Evolutionary conservation across 1,140 invertebrate species (phyloP).

Genomic region (Adelges cooleyi): DNA sequence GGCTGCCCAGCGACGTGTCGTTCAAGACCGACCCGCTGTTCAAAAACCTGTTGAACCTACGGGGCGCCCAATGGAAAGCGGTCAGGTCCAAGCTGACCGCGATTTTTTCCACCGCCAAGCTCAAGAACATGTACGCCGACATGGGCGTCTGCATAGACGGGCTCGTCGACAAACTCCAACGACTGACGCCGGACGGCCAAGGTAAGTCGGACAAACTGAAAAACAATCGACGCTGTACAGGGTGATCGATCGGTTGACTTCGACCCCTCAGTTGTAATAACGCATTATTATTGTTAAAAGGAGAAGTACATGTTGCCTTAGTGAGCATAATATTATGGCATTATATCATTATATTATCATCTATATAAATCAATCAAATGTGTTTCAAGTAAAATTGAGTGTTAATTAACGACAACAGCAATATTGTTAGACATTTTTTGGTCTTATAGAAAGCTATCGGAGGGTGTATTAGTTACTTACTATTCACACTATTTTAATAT

Average conservation of each 20-base stretch:
- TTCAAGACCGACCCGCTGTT: constrained; percentile 40
- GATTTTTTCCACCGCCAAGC: constrained; percentile 47
- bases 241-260: too few relatives aligned
- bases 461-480: too few relatives aligned
- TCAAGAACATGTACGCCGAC: constrained; percentile 45
- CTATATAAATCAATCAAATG: background rate
- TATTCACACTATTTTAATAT: too few relatives aligned
- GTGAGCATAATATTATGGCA: background rate
- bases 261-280: background rate
- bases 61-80: constrained; percentile 44
- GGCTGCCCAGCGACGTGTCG: constrained; percentile 38
- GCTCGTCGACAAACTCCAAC: constrained; percentile 37
- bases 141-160: constrained; percentile 39
- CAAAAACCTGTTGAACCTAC: constrained; percentile 37
- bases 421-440: too few relatives aligned
- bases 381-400: too few relatives aligned
- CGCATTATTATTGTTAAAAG: too few relatives aligned
- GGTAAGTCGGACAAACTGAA: background rate
- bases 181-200: background rate
- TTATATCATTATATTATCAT: background rate
- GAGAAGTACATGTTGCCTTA: background rate
- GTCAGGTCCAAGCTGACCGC: constrained; percentile 46
- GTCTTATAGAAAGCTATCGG: too few relatives aligned
- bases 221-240: background rate
- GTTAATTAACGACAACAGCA: too few relatives aligned